Percentiles rank a stretch among this genome's conserved stretches.
These are phyloP conservation scores for Acanthosepion lycidas DNA, from an alignment of 2,888 invertebrate species.

Conservation along the genomic window DNA sequence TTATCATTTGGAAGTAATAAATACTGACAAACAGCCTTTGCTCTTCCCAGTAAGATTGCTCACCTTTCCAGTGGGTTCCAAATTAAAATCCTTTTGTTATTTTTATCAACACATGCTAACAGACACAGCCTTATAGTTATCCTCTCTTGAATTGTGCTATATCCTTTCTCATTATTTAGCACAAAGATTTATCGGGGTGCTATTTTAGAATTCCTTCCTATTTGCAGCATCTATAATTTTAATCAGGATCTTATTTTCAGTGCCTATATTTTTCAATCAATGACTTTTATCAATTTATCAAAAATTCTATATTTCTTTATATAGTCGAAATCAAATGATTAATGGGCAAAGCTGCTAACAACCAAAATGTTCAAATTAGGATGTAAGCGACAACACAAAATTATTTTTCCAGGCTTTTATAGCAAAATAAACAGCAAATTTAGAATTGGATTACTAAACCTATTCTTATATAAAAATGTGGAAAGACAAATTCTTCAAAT, in stretches of 20 bases:
- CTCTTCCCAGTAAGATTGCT: too few species aligned
- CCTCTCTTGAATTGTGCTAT: background rate
- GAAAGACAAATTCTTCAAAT: background rate
- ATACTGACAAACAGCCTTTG: too few species aligned
- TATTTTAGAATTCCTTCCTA: background rate
- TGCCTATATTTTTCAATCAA: background rate
- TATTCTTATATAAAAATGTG: background rate
- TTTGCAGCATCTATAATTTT: background rate
- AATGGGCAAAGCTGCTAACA: background rate
- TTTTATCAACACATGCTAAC: background rate
- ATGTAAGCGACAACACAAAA: background rate
- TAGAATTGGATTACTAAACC: background rate
- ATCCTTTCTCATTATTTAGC: background rate
- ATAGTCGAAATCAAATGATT: background rate
- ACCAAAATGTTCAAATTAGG: background rate
- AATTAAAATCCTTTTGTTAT: background rate
- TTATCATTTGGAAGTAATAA: too few species aligned
- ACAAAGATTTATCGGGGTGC: background rate
- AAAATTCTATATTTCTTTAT: background rate
- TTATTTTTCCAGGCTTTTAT: background rate
- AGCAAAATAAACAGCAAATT: background rate
- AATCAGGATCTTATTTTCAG: background rate
- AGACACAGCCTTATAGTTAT: background rate
- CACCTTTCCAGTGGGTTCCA: background rate
- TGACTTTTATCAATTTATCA: background rate